These are phyloP conservation scores for Tigriopus californicus DNA, from an alignment of 2,888 invertebrate genomes.

Conservation along the genomic window DNA sequence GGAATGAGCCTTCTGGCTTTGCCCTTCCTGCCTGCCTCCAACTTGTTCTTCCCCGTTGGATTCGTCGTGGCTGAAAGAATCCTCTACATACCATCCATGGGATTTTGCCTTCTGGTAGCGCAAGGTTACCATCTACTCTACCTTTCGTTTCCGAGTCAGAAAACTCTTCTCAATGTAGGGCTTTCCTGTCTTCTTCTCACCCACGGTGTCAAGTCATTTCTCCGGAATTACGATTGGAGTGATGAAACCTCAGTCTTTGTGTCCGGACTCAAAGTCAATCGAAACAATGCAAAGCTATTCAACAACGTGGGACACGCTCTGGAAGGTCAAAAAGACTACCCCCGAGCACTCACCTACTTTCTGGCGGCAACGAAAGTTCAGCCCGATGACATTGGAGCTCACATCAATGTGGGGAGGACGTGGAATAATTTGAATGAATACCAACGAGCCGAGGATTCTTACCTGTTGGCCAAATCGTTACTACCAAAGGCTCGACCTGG, in stretches of 20 bases:
- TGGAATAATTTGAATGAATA: constrained; percentile 74
- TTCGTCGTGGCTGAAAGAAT: constrained; percentile 91
- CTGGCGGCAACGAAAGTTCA: constrained; percentile 50
- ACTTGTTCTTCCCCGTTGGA: constrained; percentile 91
- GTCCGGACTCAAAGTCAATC: constrained; percentile 25
- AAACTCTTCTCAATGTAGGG: background rate
- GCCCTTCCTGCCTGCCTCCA: constrained; percentile 87
- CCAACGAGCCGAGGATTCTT: constrained; percentile 78
- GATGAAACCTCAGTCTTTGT: constrained; percentile 7
- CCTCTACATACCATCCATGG: constrained; percentile 92
- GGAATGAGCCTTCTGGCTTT: constrained; percentile 65
- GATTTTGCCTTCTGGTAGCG: constrained; percentile 77
- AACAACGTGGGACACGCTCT: constrained; percentile 93
- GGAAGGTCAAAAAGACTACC: constrained; percentile 45
- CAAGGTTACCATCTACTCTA: constrained; percentile 42
- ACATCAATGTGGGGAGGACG: constrained; percentile 92
- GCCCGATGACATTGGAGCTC: constrained; percentile 86
- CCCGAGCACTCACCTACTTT: constrained; percentile 71
- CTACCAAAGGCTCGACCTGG: constrained; percentile 80
- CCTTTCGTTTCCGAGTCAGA: background rate
- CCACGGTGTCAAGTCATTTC: constrained; percentile 66
- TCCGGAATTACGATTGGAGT: constrained; percentile 79
- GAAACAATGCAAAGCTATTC: constrained; percentile 73
- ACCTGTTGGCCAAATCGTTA: constrained; percentile 65
- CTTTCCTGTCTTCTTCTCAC: background rate